Percentiles rank a stretch among this genome's conserved stretches.
Evolutionary conservation across 2,888 invertebrate genomes (phyloP).

Genomic region (Drosophila hawaiiensis): DNA sequence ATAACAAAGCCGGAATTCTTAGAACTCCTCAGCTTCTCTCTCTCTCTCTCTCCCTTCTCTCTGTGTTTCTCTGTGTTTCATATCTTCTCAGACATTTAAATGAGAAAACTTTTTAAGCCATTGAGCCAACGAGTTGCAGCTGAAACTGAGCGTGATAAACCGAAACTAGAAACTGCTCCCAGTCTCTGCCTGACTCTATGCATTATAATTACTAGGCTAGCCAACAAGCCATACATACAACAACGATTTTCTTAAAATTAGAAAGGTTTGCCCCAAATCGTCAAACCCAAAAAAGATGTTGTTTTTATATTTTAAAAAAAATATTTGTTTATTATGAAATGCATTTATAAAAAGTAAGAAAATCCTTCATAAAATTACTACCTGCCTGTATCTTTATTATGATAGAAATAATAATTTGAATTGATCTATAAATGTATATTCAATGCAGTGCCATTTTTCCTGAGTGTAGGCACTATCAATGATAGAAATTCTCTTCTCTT

Average conservation of each 20-base stretch:
- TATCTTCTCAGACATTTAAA: slow-evolving; percentile 73
- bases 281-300: too few relatives aligned
- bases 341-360: too few relatives aligned
- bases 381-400: too few relatives aligned
- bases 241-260: neutral
- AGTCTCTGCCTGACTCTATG: neutral
- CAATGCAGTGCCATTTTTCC: neutral
- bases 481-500: neutral
- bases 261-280: neutral
- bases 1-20: slow-evolving; percentile 3
- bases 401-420: neutral
- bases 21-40: slow-evolving; percentile 2
- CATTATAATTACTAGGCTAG: slow-evolving; percentile 5
- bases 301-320: too few relatives aligned
- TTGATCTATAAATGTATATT: neutral
- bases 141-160: neutral
- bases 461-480: neutral
- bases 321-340: too few relatives aligned
- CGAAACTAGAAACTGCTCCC: neutral
- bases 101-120: slow-evolving; percentile 77
- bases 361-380: too few relatives aligned
- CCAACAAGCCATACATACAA: neutral
- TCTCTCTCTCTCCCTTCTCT: neutral
- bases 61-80: slow-evolving; percentile 23
- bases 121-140: slow-evolving; percentile 32